These are phyloP conservation scores for Drosophila eohydei DNA, from an alignment of 2,888 invertebrate genomes.

Conservation along the genomic window DNA sequence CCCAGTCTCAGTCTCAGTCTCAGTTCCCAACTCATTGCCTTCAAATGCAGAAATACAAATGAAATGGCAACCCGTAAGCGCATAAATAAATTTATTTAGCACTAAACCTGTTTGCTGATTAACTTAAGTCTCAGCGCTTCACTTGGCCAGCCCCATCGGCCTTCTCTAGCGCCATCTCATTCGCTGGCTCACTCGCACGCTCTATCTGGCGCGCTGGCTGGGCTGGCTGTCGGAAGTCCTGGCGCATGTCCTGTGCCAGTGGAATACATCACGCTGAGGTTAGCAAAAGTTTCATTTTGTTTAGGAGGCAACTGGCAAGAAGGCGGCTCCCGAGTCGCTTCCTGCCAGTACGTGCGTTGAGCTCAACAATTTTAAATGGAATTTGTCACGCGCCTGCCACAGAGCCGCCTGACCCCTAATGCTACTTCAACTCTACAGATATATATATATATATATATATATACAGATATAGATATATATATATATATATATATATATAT, in stretches of 20 bases:
- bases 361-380: slow-evolving; percentile 80
- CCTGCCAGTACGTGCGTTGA: slow-evolving; percentile 65
- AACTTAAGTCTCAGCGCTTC: slow-evolving; percentile 70
- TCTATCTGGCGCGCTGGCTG: slow-evolving; percentile 6
- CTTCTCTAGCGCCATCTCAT: not conserved
- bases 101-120: slow-evolving; percentile 80
- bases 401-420: not conserved
- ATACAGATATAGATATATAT: too few relatives aligned
- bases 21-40: too few relatives aligned
- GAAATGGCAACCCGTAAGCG: slow-evolving; percentile 50
- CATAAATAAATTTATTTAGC: slow-evolving; percentile 75
- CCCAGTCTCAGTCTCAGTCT: too few relatives aligned
- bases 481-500: not conserved
- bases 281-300: slow-evolving; percentile 80
- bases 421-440: not conserved
- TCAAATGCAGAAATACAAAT: slow-evolving; percentile 32
- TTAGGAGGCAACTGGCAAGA: slow-evolving; percentile 50
- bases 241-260: slow-evolving; percentile 55
- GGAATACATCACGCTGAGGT: slow-evolving; percentile 80
- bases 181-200: not conserved
- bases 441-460: not conserved
- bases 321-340: slow-evolving; percentile 36
- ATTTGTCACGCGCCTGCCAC: slow-evolving; percentile 80
- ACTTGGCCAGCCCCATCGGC: slow-evolving; percentile 5
- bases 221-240: slow-evolving; percentile 7